Evolutionary conservation across 2,888 invertebrate species (phyloP), one percentile per base, ranked within the genome.

Genomic region (Dermolepida albohirtum): DNA sequence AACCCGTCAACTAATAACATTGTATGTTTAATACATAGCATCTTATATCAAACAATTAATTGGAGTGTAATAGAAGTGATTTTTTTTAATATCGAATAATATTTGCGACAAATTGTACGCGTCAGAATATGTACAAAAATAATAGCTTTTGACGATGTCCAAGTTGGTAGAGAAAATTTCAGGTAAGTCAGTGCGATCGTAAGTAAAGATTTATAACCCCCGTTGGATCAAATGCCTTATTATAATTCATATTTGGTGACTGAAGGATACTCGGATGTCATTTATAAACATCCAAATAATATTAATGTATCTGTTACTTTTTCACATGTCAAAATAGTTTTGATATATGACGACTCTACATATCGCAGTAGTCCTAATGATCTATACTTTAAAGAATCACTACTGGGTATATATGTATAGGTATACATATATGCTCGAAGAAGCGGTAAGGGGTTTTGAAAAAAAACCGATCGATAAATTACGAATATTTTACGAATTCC

Each of bases 331-430:
- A 79, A 77, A 78, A 77, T 78, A 76, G 65, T n/a, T 76, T 75
- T 79, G 79, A 79, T 79, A 78, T 78, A 79, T 79, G 76, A 75
- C 72, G 76, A 77, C 74, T 78, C 75, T 66, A 41, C 76, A 77
- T 77, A 78, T 77, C 76, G 77, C 78, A 71, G 77, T 78, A 78
- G 75, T 76, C 78, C 77, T 78, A 78, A 79, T 78, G 79, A 78
- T 79, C 76, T 76, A 76, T 77, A 73, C 74, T 72, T 67, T 70
- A 70, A 71, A 68, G 75, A 74, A 74, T 74, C 74, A 74, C 72
- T 74, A 75, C 77, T 69, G 75, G n/a, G n/a, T n/a, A n/a, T n/a
- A n/a, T n/a, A n/a, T 74, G 72, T 63, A 73, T 73, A 73, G 73
- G 68, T 66, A 70, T 17, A 47, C 16, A 17, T 43, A 43, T 43